Evolutionary conservation across 2,797 vertebrate species (phyloP), one percentile per base, ranked within the genome.

Genomic region (Toxotes lorentzi): DNA sequence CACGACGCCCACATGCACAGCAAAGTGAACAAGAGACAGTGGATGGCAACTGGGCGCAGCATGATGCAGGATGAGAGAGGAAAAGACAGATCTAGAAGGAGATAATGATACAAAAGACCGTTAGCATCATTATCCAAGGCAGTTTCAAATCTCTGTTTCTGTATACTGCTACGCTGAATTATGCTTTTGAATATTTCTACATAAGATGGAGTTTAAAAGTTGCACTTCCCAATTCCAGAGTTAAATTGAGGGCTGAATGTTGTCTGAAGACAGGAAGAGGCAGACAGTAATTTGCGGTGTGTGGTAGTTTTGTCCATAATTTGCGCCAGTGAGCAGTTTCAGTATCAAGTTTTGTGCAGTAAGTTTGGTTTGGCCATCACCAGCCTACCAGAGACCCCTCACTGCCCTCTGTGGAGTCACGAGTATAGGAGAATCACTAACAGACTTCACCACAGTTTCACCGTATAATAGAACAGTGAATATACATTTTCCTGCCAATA

Each of bases 1-100:
- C 92, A 93, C 60, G 73, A 56, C 0, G 57, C 84, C 1, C 76
- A 90, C 66, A 84, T 43, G 67, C 73, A 86, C 73, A 91, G 64
- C 60, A 91, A 76, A 24, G 69, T 17, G 57, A 79, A 79, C 30
- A 93, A 19, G 23, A 86, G 51, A 45, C 63, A 75, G 12, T 5
- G 76, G 53, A 87, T n/a, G 63, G 74, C 56, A 68, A 63, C 38
- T 59, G 30, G 86, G 12, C 7, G 53, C 70, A 75, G 35, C 93
- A 94, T 94, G 78, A 75, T 88, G 84, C 76, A 64, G 73, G 40
- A 58, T 9, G 5, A 53, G n/a, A 63, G 62, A 30, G n/a, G 51
- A 50, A 62, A 76, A 74, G 0, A 60, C 30, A 70, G 51, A 77
- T 78, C 82, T 92, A 54, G 14, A 70, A 9, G 32, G 73, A 76